Conservation (phyloP, 2,888 invertebrate species). For the Dendrolimus pini region DNA sequence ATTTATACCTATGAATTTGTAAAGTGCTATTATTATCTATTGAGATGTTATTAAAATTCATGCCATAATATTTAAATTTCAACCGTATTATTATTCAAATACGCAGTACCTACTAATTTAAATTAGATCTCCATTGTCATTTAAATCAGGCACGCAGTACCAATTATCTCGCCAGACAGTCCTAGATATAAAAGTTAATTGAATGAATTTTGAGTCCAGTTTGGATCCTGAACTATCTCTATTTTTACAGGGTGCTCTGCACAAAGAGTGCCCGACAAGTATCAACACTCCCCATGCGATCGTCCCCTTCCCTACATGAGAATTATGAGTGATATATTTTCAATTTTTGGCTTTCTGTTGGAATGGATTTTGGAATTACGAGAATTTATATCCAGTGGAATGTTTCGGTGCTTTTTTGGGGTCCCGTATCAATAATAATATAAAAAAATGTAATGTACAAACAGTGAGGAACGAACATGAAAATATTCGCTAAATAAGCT, state of each 20-base stretch:
- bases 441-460: too few relatives aligned
- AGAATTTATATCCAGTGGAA: conserved; percentile 41
- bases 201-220: conserved; percentile 37
- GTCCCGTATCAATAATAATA: too few relatives aligned
- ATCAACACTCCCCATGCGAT: conserved; percentile 33
- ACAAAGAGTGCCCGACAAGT: conserved; percentile 41
- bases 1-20: too few relatives aligned
- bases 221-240: conserved; percentile 50
- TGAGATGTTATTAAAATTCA: neutral
- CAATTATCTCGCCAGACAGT: neutral
- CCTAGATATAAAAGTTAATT: conserved; percentile 20
- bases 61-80: neutral
- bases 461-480: too few relatives aligned
- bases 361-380: conserved; percentile 48
- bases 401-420: neutral
- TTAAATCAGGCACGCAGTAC: neutral
- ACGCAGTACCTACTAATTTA: neutral
- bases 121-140: neutral
- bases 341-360: conserved; percentile 63
- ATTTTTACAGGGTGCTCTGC: conserved; percentile 57
- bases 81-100: neutral
- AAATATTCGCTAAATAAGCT: too few relatives aligned
- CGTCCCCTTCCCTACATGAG: conserved; percentile 40
- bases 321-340: conserved; percentile 61
- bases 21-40: too few relatives aligned